Evolutionary conservation across 2,113 vertebrate genomes (phyloP).

Genomic region (Tympanuchus pallidicinctus): DNA sequence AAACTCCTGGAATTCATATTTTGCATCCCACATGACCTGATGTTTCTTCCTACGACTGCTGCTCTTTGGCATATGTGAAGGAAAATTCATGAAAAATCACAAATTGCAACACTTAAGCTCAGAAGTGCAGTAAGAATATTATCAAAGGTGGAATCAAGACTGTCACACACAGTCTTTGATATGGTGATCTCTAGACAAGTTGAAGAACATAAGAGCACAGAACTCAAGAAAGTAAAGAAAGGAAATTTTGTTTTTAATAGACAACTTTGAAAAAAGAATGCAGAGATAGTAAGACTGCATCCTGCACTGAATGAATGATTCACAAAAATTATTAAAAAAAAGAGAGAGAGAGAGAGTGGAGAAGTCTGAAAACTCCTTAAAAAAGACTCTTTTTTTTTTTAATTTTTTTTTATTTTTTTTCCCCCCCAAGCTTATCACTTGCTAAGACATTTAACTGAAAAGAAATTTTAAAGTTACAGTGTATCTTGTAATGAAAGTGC

Average conservation of each 20-base stretch:
- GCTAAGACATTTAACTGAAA: not conserved
- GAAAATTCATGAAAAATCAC: not conserved
- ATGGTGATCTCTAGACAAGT: not conserved
- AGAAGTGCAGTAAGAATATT: not conserved
- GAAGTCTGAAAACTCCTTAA: not conserved
- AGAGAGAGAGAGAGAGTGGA: not conserved
- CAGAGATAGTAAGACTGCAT: not conserved
- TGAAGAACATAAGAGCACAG: not conserved
- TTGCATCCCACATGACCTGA: not conserved
- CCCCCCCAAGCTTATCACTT: not conserved
- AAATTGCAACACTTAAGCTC: not conserved
- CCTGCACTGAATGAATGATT: constrained; percentile 5
- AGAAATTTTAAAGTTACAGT: not conserved
- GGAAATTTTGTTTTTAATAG: not conserved
- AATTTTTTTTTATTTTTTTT: not conserved
- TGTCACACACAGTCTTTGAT: not conserved
- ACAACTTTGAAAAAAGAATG: constrained; percentile 6
- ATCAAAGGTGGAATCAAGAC: not conserved
- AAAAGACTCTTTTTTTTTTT: not conserved
- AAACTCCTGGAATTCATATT: not conserved
- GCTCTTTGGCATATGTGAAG: not conserved
- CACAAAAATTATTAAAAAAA: constrained; percentile 7
- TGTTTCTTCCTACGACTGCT: not conserved
- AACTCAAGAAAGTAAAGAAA: not conserved
- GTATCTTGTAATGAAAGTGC: not conserved